Evolutionary conservation across 2,797 vertebrate genomes (phyloP), one percentile per base, ranked within the genome.

Genomic region (Peromyscus nudipes): DNA sequence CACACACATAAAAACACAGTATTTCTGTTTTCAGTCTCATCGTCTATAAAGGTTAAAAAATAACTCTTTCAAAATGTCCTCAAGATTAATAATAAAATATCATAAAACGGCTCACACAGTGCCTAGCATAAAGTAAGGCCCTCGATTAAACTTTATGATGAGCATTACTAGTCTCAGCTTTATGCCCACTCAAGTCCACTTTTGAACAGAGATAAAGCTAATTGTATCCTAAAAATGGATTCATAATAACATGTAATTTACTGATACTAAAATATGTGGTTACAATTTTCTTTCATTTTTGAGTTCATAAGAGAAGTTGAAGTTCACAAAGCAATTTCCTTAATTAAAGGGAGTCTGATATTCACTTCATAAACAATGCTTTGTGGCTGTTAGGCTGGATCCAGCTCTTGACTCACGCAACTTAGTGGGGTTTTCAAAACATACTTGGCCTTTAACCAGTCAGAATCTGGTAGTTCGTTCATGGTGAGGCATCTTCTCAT

Each of bases 271-370:
- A 96, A 96, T 94, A 91, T 7, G 11, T 71, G 92, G 69, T 62
- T 91, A 96, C 34, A 73, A 87, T 4, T 95, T 91, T 71, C 49
- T 67, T 95, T 96, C 64, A 80, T 95, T 94, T 96, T 37, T 93
- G 71, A 64, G 94, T 89, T 49, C 60, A 57, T 82, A 75, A 96
- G 73, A 87, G 34, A 55, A 82, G 73, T 27, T 55, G 43, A 92
- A 64, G 16, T 89, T 97, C 80, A 90, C 79, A 88, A 82, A 77
- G 37, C 67, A 89, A 89, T 97, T 94, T 49, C 79, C 60, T 93
- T 96, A 96, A 96, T 96, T 96, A 97, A 97, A 93, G 91, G 9
- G 25, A 81, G 94, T 96, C 43, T 89, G 67, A 88, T 82, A 34
- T 91, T 96, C 79, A 40, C 40, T 80, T 92, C 79, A 84, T 34